Conservation (phyloP, 2,797 vertebrate species). For the Rhinophrynus dorsalis region DNA sequence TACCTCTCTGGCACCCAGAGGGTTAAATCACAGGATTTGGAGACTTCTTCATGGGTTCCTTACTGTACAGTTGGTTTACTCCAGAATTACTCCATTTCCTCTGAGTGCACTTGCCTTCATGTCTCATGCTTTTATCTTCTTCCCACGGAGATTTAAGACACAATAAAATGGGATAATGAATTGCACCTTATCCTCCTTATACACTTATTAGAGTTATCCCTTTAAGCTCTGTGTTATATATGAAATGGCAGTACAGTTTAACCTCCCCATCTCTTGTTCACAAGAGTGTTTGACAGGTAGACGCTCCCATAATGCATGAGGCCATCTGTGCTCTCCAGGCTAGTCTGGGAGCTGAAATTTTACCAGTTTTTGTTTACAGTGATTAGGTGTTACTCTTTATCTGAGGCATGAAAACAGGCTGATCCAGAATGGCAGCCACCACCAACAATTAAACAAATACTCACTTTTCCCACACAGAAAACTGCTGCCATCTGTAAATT, state of each 20-base stretch:
- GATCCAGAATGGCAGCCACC: conserved; percentile 4
- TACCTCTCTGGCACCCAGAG: too few relatives aligned
- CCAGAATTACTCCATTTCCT: too few relatives aligned
- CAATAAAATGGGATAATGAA: conserved; percentile 29
- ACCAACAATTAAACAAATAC: not conserved
- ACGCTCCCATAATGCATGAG: not conserved
- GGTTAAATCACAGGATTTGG: too few relatives aligned
- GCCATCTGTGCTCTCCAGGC: not conserved
- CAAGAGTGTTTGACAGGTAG: conserved; percentile 22
- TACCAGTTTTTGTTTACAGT: not conserved
- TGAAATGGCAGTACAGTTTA: conserved; percentile 36
- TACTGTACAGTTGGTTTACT: too few relatives aligned
- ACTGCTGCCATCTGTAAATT: conserved; percentile 7
- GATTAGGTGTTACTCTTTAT: conserved; percentile 9
- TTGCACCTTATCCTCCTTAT: conserved; percentile 28
- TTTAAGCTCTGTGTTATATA: conserved; percentile 37
- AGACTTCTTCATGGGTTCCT: too few relatives aligned
- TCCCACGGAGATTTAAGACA: conserved; percentile 31
- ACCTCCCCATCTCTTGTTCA: conserved; percentile 11
- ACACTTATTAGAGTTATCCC: conserved; percentile 29
- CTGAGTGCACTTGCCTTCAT: too few relatives aligned
- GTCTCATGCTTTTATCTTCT: not conserved
- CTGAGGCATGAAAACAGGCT: not conserved
- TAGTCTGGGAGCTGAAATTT: not conserved
- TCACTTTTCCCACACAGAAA: conserved; percentile 4